Evolutionary conservation across 2,888 invertebrate genomes (phyloP).

Genomic region (Euzetes globulus): DNA sequence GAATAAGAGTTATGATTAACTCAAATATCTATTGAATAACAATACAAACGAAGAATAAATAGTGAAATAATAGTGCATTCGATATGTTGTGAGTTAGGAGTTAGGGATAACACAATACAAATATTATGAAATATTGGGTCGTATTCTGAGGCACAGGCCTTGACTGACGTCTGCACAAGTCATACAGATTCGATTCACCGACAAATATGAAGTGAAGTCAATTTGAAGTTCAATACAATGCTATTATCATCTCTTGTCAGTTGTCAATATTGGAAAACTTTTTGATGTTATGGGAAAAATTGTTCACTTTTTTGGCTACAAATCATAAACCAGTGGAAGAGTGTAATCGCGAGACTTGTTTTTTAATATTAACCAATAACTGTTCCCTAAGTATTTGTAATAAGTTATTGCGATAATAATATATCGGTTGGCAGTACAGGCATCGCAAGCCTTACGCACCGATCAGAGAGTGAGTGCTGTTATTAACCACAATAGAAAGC

Average conservation of each 20-base stretch:
- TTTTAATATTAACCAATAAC: conserved; percentile 26
- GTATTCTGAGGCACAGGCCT: background rate
- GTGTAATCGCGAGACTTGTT: conserved; percentile 5
- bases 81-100: conserved; percentile 2
- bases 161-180: conserved; percentile 19
- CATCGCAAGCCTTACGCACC: background rate
- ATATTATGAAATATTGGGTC: conserved; percentile 16
- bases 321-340: background rate
- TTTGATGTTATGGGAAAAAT: conserved; percentile 21
- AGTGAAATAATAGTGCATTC: conserved; percentile 4
- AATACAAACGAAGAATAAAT: background rate
- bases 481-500: conserved; percentile 22
- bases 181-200: conserved; percentile 10
- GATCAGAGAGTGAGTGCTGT: background rate
- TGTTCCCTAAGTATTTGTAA: conserved; percentile 23
- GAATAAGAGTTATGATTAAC: conserved; percentile 3
- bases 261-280: conserved; percentile 1
- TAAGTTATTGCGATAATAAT: conserved; percentile 21
- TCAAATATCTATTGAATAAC: background rate
- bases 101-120: conserved; percentile 23
- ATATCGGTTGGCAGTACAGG: background rate
- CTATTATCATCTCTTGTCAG: conserved; percentile 21
- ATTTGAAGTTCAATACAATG: conserved; percentile 19
- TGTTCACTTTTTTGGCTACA: conserved; percentile 15
- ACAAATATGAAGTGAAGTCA: conserved; percentile 27